Conservation (phyloP, 2,113 vertebrate species). For the Pseudorasbora parva region DNA sequence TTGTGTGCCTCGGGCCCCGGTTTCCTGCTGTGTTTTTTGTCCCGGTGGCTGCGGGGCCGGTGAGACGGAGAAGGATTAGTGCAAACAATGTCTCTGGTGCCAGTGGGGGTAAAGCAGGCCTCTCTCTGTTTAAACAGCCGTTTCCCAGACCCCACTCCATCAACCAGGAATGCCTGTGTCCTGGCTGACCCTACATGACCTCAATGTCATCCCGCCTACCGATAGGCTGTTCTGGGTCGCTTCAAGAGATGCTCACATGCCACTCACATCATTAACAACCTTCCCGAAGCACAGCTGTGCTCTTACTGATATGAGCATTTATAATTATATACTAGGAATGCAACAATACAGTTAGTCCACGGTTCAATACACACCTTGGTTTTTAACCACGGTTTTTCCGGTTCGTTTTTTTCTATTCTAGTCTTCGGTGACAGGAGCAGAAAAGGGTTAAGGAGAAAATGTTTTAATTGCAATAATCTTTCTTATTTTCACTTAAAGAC, state of each 20-base stretch:
- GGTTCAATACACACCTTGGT: too few species aligned
- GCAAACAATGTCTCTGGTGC: slow-evolving; percentile 72
- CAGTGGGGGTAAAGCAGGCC: slow-evolving; percentile 70
- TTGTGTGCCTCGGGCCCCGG: slow-evolving; percentile 55
- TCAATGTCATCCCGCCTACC: slow-evolving; percentile 17
- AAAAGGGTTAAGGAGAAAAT: too few species aligned
- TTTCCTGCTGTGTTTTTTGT: slow-evolving; percentile 65
- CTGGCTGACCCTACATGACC: slow-evolving; percentile 47
- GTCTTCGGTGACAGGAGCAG: too few species aligned
- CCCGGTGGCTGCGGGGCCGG: slow-evolving; percentile 64
- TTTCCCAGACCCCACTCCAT: slow-evolving; percentile 70
- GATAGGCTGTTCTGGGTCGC: slow-evolving; percentile 27
- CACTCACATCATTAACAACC: slow-evolving; percentile 22
- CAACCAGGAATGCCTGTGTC: slow-evolving; percentile 65
- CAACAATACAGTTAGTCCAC: too few species aligned
- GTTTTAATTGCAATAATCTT: too few species aligned
- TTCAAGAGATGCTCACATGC: slow-evolving; percentile 41
- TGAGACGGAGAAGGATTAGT: slow-evolving; percentile 72
- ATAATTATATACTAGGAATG: not conserved
- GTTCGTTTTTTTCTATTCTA: too few species aligned
- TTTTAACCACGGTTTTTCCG: too few species aligned
- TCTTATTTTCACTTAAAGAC: too few species aligned
- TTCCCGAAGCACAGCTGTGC: not conserved
- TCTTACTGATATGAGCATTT: not conserved
- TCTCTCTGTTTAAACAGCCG: slow-evolving; percentile 72